Evolutionary conservation across 2,797 vertebrate species (phyloP), one percentile per base, ranked within the genome.

Genomic region (Hylomyscus alleni): DNA sequence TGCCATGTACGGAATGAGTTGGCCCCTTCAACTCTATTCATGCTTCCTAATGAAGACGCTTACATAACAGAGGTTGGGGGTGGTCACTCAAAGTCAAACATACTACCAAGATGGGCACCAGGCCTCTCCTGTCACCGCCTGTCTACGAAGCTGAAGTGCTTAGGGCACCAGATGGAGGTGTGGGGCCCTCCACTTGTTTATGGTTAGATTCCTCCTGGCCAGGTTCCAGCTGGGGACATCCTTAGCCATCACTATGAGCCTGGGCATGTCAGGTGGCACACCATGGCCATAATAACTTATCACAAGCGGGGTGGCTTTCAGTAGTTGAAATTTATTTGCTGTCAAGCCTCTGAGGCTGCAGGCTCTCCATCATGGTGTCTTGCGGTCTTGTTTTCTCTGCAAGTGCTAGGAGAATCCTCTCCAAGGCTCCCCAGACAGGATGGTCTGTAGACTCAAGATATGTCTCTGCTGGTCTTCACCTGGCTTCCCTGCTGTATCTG

Each of bases 1-100:
- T 6, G 5, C 26, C 26, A 1, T 0, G 2, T 20, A 10, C 0
- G 0, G 13, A 31, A 72, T 0, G 1, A 0, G 29, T 19, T 24
- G 3, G 5, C 4, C 0, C 11, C 13, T 52, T 34, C 2, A 26
- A 29, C 56, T 50, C 26, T 4, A 0, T 7, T 31, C 1, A 31
- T 6, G 0, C 8, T 24, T 15, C 1, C 83, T 22, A 17, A 31
- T 15, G 34, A 1, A 4, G 2, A 47, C 22, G 11, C 14, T 10
- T 9, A 3, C 20, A 26, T 26, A 52, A 1, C 10, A 56, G 84
- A 40, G 24, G 37, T 50, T 4, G 6, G 1, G 22, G 20, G 0
- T 2, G 29, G 24, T 47, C 9, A 50, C 62, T 92, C 65, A 4
- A 47, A 34, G 37, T 40, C 44, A 40, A 37, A 37, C 2, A 3